Percentiles rank a stretch among this genome's conserved stretches.
These are phyloP conservation scores for Apteryx owenii DNA, from an alignment of 2,113 vertebrate genomes.

Conservation along the genomic window DNA sequence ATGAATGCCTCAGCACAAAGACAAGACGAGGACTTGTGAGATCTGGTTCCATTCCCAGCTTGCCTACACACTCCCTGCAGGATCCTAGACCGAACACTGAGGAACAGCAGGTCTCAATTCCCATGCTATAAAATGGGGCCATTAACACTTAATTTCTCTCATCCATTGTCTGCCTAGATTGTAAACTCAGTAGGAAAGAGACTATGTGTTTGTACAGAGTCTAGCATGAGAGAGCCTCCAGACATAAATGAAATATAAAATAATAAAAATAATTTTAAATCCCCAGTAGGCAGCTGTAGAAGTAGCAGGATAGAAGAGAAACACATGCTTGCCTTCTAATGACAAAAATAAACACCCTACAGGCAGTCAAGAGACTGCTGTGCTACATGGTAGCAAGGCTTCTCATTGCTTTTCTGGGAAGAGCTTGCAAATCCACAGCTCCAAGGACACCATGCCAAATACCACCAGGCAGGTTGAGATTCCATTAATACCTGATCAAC, in stretches of 20 bases:
- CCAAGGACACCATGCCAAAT: fast-evolving
- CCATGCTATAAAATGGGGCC: neutral
- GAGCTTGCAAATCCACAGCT: fast-evolving
- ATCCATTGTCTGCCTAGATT: neutral
- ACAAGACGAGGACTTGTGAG: neutral
- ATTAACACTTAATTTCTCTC: neutral
- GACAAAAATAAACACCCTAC: neutral
- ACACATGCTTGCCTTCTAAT: neutral
- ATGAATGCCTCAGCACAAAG: neutral
- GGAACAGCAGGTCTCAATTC: neutral
- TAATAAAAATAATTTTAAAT: neutral
- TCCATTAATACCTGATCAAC: neutral
- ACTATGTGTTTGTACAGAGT: neutral
- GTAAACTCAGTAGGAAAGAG: neutral
- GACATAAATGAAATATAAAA: neutral
- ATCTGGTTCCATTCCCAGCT: neutral
- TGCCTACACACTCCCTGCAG: neutral
- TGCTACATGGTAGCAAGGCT: fast-evolving
- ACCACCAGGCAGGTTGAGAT: fast-evolving
- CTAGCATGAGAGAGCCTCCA: neutral
- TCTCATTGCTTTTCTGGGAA: neutral
- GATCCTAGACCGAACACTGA: neutral
- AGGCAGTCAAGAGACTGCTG: fast-evolving
- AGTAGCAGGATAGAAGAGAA: neutral
- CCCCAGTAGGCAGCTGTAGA: neutral